Evolutionary conservation across 2,797 vertebrate genomes (phyloP), one percentile per base, ranked within the genome.

Genomic region (Rhynchonycteris naso): DNA sequence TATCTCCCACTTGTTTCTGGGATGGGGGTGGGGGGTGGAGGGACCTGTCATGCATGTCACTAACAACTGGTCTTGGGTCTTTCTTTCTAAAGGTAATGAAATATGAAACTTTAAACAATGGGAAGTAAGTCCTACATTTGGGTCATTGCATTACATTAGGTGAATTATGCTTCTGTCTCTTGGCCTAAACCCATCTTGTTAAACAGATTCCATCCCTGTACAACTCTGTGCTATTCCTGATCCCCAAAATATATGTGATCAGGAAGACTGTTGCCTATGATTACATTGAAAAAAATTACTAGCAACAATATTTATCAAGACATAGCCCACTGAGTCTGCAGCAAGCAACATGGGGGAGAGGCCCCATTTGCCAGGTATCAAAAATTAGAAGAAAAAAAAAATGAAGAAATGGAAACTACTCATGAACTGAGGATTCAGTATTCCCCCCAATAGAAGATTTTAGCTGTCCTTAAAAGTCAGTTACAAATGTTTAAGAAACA

Each of bases 401-500:
- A 93, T n/a, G 86, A 96, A 96, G 92, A 89, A 89, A 87, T 84
- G 58, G 83, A 92, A 97, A 96, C 72, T 81, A 78, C 79, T 63
- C 58, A 65, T 63, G 54, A 43, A 76, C 19, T 30, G 72, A 82
- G 43, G 92, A 54, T 88, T 52, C 52, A 56, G 91, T 22, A 26
- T 50, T 61, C 79, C 38, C 56, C 81, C 50, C 26, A 43, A 16
- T 0, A 89, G 69, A 88, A 97, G 94, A 96, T 79, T 90, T 94
- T 81, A 94, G 92, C 86, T 94, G 61, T 96, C 92, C 88, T 91
- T 89, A 95, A 61, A 93, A 95, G 92, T 96, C 95, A 89, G 96
- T 95, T 95, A 93, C 90, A 97, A 97, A 95, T 95, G 87, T 90
- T 93, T 96, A 97, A 93, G 96, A 93, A 95, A 95, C 87, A 88